Conservation (phyloP, 1,140 invertebrate genomes). For the Drosophila lacertosa region DNA sequence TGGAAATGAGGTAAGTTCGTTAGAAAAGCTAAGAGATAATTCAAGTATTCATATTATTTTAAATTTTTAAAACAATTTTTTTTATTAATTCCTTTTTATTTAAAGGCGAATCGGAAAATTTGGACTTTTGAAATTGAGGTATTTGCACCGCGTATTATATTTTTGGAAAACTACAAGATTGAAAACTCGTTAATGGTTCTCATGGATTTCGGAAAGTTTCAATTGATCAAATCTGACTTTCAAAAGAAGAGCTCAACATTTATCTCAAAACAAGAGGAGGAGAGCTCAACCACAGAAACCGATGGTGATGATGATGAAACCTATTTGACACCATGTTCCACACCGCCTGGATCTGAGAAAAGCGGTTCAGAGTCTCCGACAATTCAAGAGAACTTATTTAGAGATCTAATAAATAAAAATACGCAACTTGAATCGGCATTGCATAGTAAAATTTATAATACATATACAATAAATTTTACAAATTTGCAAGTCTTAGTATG, state of each 20-base stretch:
- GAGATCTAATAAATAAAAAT: constrained; percentile 65
- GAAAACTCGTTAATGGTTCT: constrained; percentile 91
- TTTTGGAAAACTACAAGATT: constrained; percentile 93
- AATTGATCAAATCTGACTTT: constrained; percentile 87
- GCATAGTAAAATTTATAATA: constrained; percentile 91
- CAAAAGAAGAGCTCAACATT: constrained; percentile 49
- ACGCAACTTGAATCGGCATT: constrained; percentile 87
- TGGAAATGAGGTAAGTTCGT: constrained; percentile 85
- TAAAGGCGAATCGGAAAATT: constrained; percentile 87
- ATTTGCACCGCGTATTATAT: constrained; percentile 95
- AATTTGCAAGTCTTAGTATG: constrained; percentile 95
- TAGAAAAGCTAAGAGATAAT: neutral
- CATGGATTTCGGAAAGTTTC: constrained; percentile 93
- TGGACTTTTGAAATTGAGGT: constrained; percentile 96
- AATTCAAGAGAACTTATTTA: constrained; percentile 36
- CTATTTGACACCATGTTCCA: constrained; percentile 96
- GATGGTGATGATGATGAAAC: constrained; percentile 86
- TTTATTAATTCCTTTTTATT: constrained; percentile 5
- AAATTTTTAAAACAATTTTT: no score
- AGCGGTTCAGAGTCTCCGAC: constrained; percentile 85
- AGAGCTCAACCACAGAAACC: constrained; percentile 23
- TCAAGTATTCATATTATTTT: no score
- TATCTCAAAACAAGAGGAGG: constrained; percentile 29
- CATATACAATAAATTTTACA: constrained; percentile 92
- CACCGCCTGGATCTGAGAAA: constrained; percentile 92